Base-by-base conservation (phyloP, 2,113 vertebrate genomes). In the Sula dactylatra region DNA sequence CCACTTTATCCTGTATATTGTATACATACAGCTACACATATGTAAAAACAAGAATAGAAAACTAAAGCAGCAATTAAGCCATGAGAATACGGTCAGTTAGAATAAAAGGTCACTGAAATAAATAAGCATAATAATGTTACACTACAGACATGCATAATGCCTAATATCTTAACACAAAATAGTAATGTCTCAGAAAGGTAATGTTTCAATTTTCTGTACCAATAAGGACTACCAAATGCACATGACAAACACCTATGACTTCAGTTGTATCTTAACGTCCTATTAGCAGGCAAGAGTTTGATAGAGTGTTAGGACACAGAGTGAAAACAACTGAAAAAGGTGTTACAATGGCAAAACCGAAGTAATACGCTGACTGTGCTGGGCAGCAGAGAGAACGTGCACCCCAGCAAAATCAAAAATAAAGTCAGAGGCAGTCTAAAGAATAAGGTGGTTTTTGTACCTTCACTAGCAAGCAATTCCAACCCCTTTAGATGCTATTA, bases 191-290 rank as follows among this genome's bases (percentile, higher is more conserved):
- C 55, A 29, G 86, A 81, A 67, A n/a, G 32, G 36, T 6, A 32
- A 45, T 6, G 6, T 36, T 90, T 76, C 10, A 25, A 20, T 70
- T 92, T 82, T 80, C 42, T 31, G 10, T 34, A 54, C n/a, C 55
- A 44, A 0, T 7, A 67, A 34, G 31, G 44, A 79, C 5, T 4
- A n/a, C 4, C 25, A 52, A 52, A 29, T 0, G 1, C 20, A 26
- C 1, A 3, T 11, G 36, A 47, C 14, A 15, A 64, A 38, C 40
- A 56, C 47, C 36, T 34, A 4, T 2, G 25, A 65, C 61, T 27
- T 71, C 34, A 82, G 16, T 13, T 2, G 14, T 5, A n/a, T 24
- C 70, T 87, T 13, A 24, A 24, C 2, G 1, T 7, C 29, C 59
- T 16, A 11, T 26, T 1, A 59, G 29, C 47, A 69, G 36, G 29